Percentiles rank a stretch among this genome's conserved stretches.
Conservation (phyloP, 1,140 invertebrate species). For the Hesperophylax magnus region DNA sequence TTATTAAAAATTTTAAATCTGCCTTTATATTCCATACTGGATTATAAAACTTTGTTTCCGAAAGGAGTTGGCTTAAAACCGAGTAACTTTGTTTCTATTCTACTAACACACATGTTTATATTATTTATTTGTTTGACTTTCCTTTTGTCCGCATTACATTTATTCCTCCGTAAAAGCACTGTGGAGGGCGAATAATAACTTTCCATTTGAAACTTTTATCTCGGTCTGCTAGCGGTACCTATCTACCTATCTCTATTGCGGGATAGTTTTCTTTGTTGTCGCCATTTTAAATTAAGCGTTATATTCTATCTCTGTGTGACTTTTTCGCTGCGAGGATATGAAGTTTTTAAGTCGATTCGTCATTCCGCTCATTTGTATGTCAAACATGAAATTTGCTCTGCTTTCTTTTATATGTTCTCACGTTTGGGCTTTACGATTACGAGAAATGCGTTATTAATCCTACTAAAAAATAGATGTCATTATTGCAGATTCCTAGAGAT, state of each 20-base stretch:
- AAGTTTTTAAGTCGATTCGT: not conserved
- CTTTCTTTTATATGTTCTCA: not conserved
- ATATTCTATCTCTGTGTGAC: not conserved
- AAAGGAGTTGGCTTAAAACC: too few species aligned
- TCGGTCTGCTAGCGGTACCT: not conserved
- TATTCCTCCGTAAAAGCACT: not conserved
- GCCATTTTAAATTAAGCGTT: not conserved
- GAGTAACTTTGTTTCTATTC: too few species aligned
- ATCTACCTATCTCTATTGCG: not conserved
- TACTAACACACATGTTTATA: too few species aligned
- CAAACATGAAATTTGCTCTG: not conserved
- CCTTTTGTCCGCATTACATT: not conserved
- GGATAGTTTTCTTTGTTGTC: constrained; percentile 11
- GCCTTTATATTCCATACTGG: too few species aligned
- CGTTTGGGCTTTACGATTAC: not conserved
- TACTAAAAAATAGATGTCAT: too few species aligned
- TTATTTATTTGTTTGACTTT: too few species aligned
- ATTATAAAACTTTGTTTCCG: too few species aligned
- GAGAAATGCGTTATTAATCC: too few species aligned
- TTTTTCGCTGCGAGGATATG: not conserved
- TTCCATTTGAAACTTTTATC: not conserved
- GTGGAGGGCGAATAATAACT: not conserved
- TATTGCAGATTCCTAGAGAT: too few species aligned
- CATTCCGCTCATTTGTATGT: not conserved
- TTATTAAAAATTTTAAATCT: too few species aligned